Evolutionary conservation across 1,140 invertebrate genomes (phyloP).

Genomic region (Mercenaria mercenaria): DNA sequence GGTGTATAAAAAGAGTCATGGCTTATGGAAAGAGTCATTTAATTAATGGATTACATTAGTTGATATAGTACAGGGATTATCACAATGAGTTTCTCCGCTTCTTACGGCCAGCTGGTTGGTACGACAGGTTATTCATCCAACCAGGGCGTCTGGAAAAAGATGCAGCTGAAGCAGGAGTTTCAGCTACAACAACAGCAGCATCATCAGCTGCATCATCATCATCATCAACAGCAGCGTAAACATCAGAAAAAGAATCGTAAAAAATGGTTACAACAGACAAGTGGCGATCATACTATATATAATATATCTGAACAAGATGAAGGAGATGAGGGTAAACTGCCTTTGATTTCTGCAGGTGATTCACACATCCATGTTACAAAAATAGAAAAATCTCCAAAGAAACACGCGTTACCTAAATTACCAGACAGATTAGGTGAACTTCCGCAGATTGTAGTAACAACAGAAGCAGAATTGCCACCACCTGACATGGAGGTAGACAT

Average conservation of each 20-base stretch:
- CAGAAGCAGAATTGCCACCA: neutral
- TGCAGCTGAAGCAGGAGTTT: constrained; percentile 29
- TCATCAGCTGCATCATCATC: neutral
- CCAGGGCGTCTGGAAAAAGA: constrained; percentile 44
- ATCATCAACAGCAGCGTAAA: neutral
- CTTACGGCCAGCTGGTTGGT: neutral
- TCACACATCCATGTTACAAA: neutral
- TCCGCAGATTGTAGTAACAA: constrained; percentile 13
- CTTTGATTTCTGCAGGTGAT: neutral
- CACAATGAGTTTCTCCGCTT: constrained; percentile 3
- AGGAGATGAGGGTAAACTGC: constrained; percentile 22
- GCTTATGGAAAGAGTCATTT: neutral
- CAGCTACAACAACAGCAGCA: constrained; percentile 20
- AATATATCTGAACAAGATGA: constrained; percentile 54
- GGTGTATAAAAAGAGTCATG: neutral
- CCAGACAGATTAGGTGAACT: neutral
- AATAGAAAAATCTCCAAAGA: neutral
- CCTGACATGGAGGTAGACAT: neutral
- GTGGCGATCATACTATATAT: constrained; percentile 32
- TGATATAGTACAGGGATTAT: neutral
- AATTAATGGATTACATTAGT: neutral
- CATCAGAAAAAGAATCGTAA: neutral
- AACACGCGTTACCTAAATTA: neutral
- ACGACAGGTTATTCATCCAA: constrained; percentile 44
- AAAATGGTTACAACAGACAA: constrained; percentile 3